Base-by-base conservation (phyloP, 2,113 vertebrate genomes). In the Paramormyrops kingsleyae region DNA sequence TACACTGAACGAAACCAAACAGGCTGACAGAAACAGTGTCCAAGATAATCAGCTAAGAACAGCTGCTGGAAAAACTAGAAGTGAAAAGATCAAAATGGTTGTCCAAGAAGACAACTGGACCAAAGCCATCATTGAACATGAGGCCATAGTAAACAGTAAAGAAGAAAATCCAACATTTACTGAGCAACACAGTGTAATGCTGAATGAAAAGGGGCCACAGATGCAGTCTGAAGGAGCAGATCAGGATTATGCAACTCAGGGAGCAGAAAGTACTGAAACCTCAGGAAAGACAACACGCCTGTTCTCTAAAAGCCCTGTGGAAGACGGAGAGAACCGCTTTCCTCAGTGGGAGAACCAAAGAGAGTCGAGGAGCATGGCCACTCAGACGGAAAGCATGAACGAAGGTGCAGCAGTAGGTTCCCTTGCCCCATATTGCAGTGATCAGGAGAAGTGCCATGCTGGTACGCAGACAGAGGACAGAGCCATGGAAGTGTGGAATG, bases 361-460 rank as follows among this genome's bases (percentile, higher is more conserved):
- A 10, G 90, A 92, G n/a, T 87, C 90, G 53, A 94, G 59, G 90
- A 93, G 88, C 53, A 91, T 92, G 44, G 90, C 90, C 92, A 94
- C 94, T 92, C 95, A 96, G 91, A 96, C 95, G 0, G 95, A 95
- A 49, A 90, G 10, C 53, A 62, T 70, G 35, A 52, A 42, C 24
- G 17, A 87, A 13, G 50, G 42, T 21, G 21, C 46, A 6, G 86
- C 27, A 12, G 7, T 27, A 7, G 59, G 13, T 31, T 9, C 85
- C 59, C 44, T 77, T 3, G 0, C 47, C 9, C 9, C 39, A 24
- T 35, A 9, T 83, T 80, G 89, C n/a, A 3, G 59, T 42, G 66
- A 50, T 5, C 10, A 47, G 39, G 53, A 84, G 10, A 53, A 90
- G 31, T 19, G 49, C 49, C 93, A 93, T 83, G 89, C 80, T 3